Evolutionary conservation across 2,797 vertebrate genomes (phyloP).

Genomic region (Tinamus major): DNA sequence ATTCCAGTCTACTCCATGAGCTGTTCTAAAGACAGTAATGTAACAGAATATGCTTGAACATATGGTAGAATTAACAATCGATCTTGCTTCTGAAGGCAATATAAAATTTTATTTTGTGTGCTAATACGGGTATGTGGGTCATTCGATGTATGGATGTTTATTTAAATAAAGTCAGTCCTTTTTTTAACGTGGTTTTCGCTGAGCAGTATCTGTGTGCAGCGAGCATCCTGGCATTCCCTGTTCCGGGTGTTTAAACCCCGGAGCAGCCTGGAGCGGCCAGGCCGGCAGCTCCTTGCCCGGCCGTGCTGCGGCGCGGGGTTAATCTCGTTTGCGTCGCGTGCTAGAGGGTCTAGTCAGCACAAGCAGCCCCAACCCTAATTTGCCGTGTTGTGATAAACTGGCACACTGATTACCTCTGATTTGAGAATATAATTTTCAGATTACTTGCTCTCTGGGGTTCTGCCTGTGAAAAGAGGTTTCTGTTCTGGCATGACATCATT

Average conservation of each 20-base stretch:
- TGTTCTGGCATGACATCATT: conserved; percentile 52
- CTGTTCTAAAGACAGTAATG: conserved; percentile 26
- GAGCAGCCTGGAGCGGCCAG: background rate
- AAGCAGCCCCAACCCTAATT: conserved; percentile 33
- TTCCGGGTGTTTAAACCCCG: background rate
- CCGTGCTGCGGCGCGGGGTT: too few species aligned
- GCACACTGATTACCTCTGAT: conserved; percentile 60
- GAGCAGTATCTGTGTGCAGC: background rate
- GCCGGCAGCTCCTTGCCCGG: too few species aligned
- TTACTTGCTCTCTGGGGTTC: conserved; percentile 54
- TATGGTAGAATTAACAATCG: conserved; percentile 61
- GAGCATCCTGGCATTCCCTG: background rate
- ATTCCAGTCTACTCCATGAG: background rate
- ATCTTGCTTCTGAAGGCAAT: conserved; percentile 11
- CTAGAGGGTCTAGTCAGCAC: conserved; percentile 36
- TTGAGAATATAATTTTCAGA: conserved; percentile 41
- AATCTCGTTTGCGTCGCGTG: background rate
- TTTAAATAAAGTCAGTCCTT: background rate
- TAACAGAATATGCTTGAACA: conserved; percentile 57
- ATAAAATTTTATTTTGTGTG: conserved; percentile 16
- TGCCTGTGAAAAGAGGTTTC: conserved; percentile 45
- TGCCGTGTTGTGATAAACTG: conserved; percentile 43
- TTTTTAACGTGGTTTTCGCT: background rate
- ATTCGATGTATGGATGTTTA: background rate
- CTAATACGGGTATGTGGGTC: background rate